Percentiles rank a stretch among this genome's conserved stretches.
Conservation (phyloP, 2,113 vertebrate species). For the Pluvialis apricaria region DNA sequence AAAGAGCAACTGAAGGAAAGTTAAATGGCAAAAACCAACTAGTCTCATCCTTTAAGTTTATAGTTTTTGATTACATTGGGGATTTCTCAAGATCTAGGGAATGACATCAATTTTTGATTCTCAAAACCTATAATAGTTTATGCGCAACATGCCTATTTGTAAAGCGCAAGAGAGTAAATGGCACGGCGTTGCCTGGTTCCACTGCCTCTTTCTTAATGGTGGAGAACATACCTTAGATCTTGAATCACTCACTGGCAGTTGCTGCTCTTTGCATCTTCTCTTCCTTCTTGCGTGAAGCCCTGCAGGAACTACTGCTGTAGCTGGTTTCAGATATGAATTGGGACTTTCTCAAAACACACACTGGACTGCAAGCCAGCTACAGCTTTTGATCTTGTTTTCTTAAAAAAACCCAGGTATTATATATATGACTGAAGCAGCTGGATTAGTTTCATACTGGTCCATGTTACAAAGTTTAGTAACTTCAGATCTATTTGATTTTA, state of each 20-base stretch:
- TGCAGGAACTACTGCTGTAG: neutral
- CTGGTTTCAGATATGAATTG: neutral
- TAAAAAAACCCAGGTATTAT: neutral
- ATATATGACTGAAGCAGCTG: neutral
- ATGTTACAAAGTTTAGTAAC: neutral
- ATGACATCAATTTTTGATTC: neutral
- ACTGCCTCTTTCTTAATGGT: neutral
- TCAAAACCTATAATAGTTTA: neutral
- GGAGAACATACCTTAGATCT: neutral
- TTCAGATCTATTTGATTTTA: neutral
- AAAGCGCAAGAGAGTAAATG: neutral
- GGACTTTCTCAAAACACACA: neutral
- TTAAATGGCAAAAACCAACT: neutral
- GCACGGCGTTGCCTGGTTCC: neutral
- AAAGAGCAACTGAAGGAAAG: neutral
- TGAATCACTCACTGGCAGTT: neutral
- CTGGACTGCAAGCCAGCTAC: neutral
- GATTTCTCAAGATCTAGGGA: neutral
- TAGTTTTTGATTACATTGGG: neutral
- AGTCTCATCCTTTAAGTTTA: neutral
- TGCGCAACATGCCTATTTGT: neutral
- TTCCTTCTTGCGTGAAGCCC: neutral
- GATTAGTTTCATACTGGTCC: neutral
- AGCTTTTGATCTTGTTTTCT: neutral
- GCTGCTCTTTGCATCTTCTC: neutral